Percentiles rank a stretch among this genome's conserved stretches.
phyloP scores from a whole-genome alignment of 1,140 invertebrate species.

The Drosophila pseudoobscura region DNA sequence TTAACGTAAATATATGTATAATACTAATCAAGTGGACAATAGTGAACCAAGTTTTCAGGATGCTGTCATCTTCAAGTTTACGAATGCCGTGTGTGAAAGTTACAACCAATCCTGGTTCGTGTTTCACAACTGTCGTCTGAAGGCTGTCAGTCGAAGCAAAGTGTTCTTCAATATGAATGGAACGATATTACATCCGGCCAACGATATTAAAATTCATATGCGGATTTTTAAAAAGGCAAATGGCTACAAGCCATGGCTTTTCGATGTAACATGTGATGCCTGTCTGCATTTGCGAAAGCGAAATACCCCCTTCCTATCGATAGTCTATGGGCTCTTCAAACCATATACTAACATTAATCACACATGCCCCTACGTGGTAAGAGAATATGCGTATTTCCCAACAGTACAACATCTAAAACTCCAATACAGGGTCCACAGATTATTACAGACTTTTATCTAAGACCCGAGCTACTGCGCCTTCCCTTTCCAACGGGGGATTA shows the following conservation, averaged over 20 bases:
- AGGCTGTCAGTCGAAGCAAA: constrained; percentile 14
- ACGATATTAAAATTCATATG: background rate
- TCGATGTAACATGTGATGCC: background rate
- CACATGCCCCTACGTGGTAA: constrained; percentile 32
- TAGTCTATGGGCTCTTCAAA: constrained; percentile 10
- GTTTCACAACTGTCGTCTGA: constrained; percentile 20
- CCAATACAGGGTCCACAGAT: background rate
- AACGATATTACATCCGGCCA: constrained; percentile 9
- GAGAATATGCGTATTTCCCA: background rate
- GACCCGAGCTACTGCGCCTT: no score
- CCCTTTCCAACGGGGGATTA: constrained; percentile 33
- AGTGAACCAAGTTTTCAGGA: constrained; percentile 1
- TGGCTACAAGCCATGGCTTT: constrained; percentile 32
- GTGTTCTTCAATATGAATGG: constrained; percentile 11
- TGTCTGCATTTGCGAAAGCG: constrained; percentile 3
- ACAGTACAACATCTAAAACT: no score
- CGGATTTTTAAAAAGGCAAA: constrained; percentile 13
- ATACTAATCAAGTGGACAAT: no score
- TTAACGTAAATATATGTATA: no score
- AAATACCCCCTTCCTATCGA: background rate
- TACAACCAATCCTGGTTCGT: constrained; percentile 27
- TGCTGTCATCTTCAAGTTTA: constrained; percentile 27
- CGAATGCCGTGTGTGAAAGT: constrained; percentile 14
- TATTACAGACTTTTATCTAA: no score
- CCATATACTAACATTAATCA: constrained; percentile 30